Evolutionary conservation across 2,888 invertebrate species (phyloP), one percentile per base, ranked within the genome.

Genomic region (Himalopsyche tibetana): DNA sequence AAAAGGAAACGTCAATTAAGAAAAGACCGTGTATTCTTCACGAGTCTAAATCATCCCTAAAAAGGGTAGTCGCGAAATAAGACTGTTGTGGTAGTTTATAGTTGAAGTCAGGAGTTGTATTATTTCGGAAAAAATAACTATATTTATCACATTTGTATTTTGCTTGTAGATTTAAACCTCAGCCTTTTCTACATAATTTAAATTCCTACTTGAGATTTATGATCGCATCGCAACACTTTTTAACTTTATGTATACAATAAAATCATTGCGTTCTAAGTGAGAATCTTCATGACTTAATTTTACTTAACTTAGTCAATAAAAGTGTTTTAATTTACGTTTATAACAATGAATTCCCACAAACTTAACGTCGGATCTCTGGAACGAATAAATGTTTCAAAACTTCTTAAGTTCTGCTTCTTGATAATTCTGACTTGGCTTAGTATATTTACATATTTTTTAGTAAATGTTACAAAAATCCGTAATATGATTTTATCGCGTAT

Each of bases 221-320:
- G 63, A 63, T 63, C 63, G 19, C 19, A 19, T 28, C 63, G 28
- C 6, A 63, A 63, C 28, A 63, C 63, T 63, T 63, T 63, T 19
- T 19, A 63, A 63, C 63, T 63, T 19, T 63, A 63, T 63, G 63
- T 63, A 63, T 63, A 63, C 63, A 63, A 63, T 63, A 63, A 63
- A 63, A 63, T 63, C 63, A 63, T n/a, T 63, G 63, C 63, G 19
- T 63, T 28, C 63, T 63, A 19, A 63, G 63, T 63, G 3, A 63
- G 63, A 63, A 63, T 63, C 63, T 63, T 28, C 63, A 19, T 63
- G 63, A 63, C 63, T 63, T 63, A 63, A 63, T 63, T n/a, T 63
- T 63, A 63, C 63, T 63, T 63, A 63, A 63, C 63, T 63, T 63
- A 63, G 63, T 63, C 63, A 63, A 63, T 63, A 4, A 63, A 63